phyloP scores from a whole-genome alignment of 2,113 vertebrate species.

The Melanerpes formicivorus region DNA sequence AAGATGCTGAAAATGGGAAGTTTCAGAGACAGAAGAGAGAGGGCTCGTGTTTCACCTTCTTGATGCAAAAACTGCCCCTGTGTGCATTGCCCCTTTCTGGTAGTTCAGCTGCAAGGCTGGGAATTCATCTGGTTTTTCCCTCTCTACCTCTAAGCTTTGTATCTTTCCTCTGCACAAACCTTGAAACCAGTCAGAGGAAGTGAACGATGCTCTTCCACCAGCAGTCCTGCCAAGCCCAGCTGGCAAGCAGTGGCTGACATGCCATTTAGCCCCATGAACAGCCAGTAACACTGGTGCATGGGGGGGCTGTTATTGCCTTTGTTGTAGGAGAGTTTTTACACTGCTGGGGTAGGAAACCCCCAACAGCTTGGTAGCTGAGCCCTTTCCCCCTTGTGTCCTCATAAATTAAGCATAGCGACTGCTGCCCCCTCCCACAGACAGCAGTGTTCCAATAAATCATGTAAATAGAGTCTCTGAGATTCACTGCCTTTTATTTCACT shows the following conservation, averaged over 20 bases:
- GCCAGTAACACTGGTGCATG: neutral
- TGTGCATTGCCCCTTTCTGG: neutral
- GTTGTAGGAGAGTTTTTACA: conserved; percentile 40
- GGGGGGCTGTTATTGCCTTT: neutral
- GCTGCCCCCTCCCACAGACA: conserved; percentile 68
- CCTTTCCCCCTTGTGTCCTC: conserved; percentile 78
- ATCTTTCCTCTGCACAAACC: neutral
- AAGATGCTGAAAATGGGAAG: conserved; percentile 27
- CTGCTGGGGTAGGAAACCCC: conserved; percentile 75
- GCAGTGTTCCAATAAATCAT: conserved; percentile 83
- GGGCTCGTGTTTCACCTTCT: neutral
- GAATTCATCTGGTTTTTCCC: neutral
- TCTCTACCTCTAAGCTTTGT: neutral
- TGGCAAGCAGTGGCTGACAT: fast-evolving
- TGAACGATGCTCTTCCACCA: neutral
- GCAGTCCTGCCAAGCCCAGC: neutral
- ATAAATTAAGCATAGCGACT: conserved; percentile 87
- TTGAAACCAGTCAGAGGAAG: neutral
- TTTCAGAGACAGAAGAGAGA: conserved; percentile 28
- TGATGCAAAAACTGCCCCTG: neutral
- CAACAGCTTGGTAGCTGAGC: conserved; percentile 82
- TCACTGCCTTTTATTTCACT: conserved; percentile 74
- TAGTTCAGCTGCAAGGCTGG: neutral
- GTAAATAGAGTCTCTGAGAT: conserved; percentile 82
- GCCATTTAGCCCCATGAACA: neutral